Evolutionary conservation across 2,888 invertebrate genomes (phyloP).

Genomic region (Gortyna flavago): DNA sequence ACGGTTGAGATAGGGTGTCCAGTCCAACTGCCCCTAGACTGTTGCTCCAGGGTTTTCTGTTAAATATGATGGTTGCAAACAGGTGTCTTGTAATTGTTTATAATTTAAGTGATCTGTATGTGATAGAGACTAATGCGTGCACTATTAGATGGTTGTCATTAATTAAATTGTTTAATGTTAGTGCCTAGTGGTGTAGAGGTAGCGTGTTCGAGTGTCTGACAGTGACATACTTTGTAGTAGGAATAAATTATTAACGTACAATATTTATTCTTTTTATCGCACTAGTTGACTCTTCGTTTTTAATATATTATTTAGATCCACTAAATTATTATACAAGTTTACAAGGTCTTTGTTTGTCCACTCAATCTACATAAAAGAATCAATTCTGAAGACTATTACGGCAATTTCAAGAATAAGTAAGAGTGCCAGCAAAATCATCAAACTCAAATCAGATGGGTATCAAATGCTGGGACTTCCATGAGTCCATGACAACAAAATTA

Average conservation of each 20-base stretch:
- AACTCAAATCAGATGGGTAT: background rate
- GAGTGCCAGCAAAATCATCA: background rate
- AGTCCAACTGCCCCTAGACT: conserved; percentile 42
- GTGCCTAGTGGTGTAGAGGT: too few relatives aligned
- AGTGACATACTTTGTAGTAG: conserved; percentile 1
- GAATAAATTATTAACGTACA: background rate
- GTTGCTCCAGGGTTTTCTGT: conserved; percentile 8
- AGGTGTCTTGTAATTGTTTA: conserved; percentile 51
- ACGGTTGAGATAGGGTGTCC: conserved; percentile 24
- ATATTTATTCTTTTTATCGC: background rate
- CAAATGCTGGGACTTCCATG: background rate
- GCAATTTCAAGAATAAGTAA: background rate
- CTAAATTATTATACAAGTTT: background rate
- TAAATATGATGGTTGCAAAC: conserved; percentile 32
- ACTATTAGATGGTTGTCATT: conserved; percentile 33
- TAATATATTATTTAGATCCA: background rate
- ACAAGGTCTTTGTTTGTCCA: background rate
- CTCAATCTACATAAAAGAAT: background rate
- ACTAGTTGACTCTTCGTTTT: background rate
- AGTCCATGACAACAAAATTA: background rate
- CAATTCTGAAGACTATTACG: background rate
- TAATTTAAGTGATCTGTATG: conserved; percentile 26
- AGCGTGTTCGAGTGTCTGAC: background rate
- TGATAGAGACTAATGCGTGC: conserved; percentile 33
- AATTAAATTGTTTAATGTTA: conserved; percentile 22